A percentile compares a stretch with the other conserved stretches of the same genome.
Conservation (phyloP, 2,888 invertebrate genomes). For the Neoscelio sp. region DNA sequence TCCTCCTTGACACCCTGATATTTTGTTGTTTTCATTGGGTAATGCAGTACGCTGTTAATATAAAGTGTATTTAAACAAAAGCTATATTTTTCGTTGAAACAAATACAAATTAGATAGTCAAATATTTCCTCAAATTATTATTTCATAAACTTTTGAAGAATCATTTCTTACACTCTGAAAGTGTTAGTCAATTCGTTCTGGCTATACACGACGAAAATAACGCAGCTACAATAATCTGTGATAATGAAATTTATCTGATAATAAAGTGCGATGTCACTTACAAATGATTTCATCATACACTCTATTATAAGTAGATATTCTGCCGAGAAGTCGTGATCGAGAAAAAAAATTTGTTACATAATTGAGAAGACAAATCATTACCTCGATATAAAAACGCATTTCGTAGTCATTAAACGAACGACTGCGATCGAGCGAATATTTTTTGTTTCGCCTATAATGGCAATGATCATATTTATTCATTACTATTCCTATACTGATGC, state of each 20-base stretch:
- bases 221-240: slow-evolving; percentile 12
- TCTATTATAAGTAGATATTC: slow-evolving; percentile 34
- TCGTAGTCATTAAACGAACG: slow-evolving; percentile 35
- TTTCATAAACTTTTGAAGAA: too few relatives aligned
- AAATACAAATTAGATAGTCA: too few relatives aligned
- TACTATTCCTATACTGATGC: slow-evolving; percentile 10
- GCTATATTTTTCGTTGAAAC: too few relatives aligned
- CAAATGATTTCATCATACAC: slow-evolving; percentile 16
- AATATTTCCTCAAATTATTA: too few relatives aligned
- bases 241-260: slow-evolving; percentile 37
- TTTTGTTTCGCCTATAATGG: slow-evolving; percentile 25
- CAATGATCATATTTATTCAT: slow-evolving; percentile 39
- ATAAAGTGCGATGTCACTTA: slow-evolving; percentile 27
- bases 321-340: slow-evolving; percentile 32
- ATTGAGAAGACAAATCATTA: slow-evolving; percentile 28
- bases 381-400: slow-evolving; percentile 18
- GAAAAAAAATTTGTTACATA: slow-evolving; percentile 42
- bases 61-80: too few relatives aligned
- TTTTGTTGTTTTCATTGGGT: too few relatives aligned
- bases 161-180: too few relatives aligned
- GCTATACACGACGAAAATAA: slow-evolving; percentile 19
- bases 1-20: too few relatives aligned
- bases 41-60: too few relatives aligned
- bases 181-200: too few relatives aligned
- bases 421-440: slow-evolving; percentile 10